Percentiles rank a stretch among this genome's conserved stretches.
Evolutionary conservation across 1,140 invertebrate species (phyloP).

Genomic region (Fopius arisanus): DNA sequence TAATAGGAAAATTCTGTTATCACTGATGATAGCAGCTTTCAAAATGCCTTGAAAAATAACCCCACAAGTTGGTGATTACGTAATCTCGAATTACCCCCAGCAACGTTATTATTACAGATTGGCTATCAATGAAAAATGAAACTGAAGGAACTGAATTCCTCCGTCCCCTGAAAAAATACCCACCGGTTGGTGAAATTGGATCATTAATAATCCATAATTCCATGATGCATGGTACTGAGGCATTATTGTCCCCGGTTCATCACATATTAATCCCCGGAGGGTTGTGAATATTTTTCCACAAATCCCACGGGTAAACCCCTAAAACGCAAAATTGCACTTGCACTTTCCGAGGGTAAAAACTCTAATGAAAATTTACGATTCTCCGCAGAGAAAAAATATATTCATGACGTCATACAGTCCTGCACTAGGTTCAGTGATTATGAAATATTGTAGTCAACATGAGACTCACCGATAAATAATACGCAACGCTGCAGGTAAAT

Average conservation of each 20-base stretch:
- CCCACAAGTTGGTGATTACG: too few species aligned
- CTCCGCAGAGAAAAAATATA: neutral
- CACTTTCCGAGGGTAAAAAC: neutral
- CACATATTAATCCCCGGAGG: neutral
- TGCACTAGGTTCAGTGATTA: slow-evolving; percentile 12
- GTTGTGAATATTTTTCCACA: neutral
- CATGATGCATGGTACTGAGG: neutral
- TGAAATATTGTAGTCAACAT: slow-evolving; percentile 27
- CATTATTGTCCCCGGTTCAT: slow-evolving; percentile 4
- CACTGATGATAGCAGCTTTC: too few species aligned
- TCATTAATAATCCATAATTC: slow-evolving; percentile 4
- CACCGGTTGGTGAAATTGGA: neutral
- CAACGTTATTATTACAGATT: neutral
- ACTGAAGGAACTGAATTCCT: neutral
- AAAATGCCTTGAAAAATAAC: too few species aligned
- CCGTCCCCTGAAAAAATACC: too few species aligned
- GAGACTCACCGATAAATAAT: slow-evolving; percentile 24
- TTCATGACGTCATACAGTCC: slow-evolving; percentile 7
- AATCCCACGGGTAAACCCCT: neutral
- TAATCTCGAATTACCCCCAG: neutral
- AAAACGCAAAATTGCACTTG: neutral
- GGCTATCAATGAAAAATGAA: neutral
- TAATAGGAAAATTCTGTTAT: too few species aligned
- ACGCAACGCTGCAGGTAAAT: neutral
- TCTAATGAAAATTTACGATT: slow-evolving; percentile 27